Evolutionary conservation across 2,888 invertebrate genomes (phyloP), one percentile per base, ranked within the genome.

Genomic region (Germaria angustata): DNA sequence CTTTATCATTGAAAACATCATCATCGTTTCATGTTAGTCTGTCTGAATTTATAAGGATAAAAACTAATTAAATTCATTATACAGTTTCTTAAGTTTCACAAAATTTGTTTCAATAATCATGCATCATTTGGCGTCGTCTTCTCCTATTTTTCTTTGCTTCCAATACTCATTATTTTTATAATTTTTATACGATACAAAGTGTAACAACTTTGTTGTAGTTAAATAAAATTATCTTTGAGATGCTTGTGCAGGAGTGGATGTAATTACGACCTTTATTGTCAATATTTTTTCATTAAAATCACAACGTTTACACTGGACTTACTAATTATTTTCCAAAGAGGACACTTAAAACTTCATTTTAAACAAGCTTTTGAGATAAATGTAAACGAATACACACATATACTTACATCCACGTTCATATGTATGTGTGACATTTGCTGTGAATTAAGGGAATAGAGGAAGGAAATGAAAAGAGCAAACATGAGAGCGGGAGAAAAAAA

Each of bases 241-340:
- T 39, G 32, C 22, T 53, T n/a, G 41, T 53, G 9, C 20, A 24
- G 39, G 61, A 51, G 49, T 17, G 34, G 73, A 17, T 77, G 71
- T 71, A 82, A 82, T 82, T 79, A 82, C 79, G 53, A 61, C 75
- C 61, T 65, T 79, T 68, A 79, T 79, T 82, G 81, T 78, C 81
- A 82, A 82, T 78, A 78, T 78, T 79, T 79, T 55, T 39, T 79
- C 79, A 82, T 82, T 82, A 82, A 69, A 82, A 82, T 79, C 69
- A 66, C 79, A 75, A 79, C 73, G 79, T 71, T 82, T 75, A 66
- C 71, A 68, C 72, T 79, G 79, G 79, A 65, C 79, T 80, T 68
- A 57, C 75, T 75, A 80, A 80, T 80, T 80, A 75, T 75, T 80
- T 80, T 69, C 9, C 39, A 80, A 75, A 75, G 75, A 75, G 63